These are phyloP conservation scores for Echiichthys vipera DNA, from an alignment of 2,797 vertebrate genomes.

Conservation along the genomic window DNA sequence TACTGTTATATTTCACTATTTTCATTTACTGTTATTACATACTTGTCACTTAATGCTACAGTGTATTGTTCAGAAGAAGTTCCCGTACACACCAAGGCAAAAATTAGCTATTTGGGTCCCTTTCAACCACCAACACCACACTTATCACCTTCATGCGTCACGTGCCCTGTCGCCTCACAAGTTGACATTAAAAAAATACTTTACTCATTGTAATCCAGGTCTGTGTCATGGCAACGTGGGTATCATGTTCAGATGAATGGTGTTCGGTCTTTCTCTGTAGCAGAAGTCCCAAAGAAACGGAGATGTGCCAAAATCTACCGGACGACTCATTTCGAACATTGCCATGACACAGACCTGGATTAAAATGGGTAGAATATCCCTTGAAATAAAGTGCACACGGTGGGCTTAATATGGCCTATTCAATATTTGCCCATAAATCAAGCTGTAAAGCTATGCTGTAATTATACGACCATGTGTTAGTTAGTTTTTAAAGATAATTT, in stretches of 20 bases:
- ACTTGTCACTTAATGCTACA: not conserved
- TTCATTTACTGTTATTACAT: not conserved
- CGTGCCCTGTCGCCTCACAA: not conserved
- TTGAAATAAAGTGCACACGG: not conserved
- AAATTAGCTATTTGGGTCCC: not conserved
- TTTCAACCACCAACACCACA: not conserved
- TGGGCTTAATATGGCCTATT: not conserved
- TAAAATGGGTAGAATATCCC: too few species aligned
- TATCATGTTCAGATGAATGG: too few species aligned
- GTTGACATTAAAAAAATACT: slow-evolving; percentile 1
- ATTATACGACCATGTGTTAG: not conserved
- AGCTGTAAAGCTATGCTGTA: not conserved
- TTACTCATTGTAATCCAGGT: too few species aligned
- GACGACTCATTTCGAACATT: too few species aligned
- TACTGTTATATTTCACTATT: not conserved
- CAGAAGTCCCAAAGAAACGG: too few species aligned
- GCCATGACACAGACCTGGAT: too few species aligned
- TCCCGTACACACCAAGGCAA: not conserved
- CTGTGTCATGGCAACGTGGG: too few species aligned
- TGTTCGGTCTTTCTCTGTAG: too few species aligned
- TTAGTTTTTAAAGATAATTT: too few species aligned
- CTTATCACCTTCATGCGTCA: not conserved
- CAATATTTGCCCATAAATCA: slow-evolving; percentile 4
- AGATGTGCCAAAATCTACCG: too few species aligned
- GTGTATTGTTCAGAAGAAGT: not conserved